Evolutionary conservation across 2,888 invertebrate species (phyloP).

Genomic region (Andrena minutula): DNA sequence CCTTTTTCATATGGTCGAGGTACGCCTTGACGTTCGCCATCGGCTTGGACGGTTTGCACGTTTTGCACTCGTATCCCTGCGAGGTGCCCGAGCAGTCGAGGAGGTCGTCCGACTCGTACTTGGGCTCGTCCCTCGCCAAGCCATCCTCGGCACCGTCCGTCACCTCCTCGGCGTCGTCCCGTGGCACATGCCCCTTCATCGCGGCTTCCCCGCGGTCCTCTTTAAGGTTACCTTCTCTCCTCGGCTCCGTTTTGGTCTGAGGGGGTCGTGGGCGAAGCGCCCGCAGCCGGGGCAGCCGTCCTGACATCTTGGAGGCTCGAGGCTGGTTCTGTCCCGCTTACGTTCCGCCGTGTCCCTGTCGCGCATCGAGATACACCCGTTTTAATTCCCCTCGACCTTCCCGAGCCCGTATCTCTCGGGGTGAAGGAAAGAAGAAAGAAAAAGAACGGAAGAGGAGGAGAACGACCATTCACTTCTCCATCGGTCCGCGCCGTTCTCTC

Average conservation of each 20-base stretch:
- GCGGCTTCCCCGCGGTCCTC: slow-evolving; percentile 68
- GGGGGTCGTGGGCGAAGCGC: slow-evolving; percentile 77
- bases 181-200: slow-evolving; percentile 56
- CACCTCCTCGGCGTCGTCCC: slow-evolving; percentile 56
- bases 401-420: slow-evolving; percentile 18
- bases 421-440: slow-evolving; percentile 20
- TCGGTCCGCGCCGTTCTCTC: slow-evolving; percentile 26
- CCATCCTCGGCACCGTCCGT: slow-evolving; percentile 32
- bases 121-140: slow-evolving; percentile 11
- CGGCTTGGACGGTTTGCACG: slow-evolving; percentile 78
- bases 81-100: slow-evolving; percentile 70
- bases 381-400: slow-evolving; percentile 28
- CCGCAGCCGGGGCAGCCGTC: slow-evolving; percentile 76
- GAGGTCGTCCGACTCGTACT: slow-evolving; percentile 27
- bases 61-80: slow-evolving; percentile 81
- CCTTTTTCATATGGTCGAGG: slow-evolving; percentile 77
- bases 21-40: slow-evolving; percentile 76
- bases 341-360: slow-evolving; percentile 30
- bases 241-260: slow-evolving; percentile 41
- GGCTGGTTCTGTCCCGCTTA: slow-evolving; percentile 55
- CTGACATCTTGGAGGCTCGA: slow-evolving; percentile 73
- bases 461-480: slow-evolving; percentile 54
- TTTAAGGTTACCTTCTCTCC: slow-evolving; percentile 65
- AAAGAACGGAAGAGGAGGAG: slow-evolving; percentile 11
- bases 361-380: slow-evolving; percentile 45